Evolutionary conservation across 2,888 invertebrate genomes (phyloP), one percentile per base, ranked within the genome.

Genomic region (Gortyna flavago): DNA sequence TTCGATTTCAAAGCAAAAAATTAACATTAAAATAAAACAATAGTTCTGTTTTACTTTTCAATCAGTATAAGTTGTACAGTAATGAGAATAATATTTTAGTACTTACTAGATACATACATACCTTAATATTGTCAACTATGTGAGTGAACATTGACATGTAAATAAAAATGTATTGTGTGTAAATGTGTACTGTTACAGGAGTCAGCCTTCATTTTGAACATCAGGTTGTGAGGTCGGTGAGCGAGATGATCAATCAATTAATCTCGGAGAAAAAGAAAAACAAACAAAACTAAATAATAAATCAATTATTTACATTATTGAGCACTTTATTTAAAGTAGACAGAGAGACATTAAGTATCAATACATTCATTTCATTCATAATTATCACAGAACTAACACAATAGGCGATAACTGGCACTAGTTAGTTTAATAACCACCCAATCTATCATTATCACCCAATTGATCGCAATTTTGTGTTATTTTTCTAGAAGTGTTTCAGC

Each of bases 261-360:
- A 59, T 59, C 6, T 29, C 57, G 16, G 7, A 29, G 29, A 7
- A 59, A 59, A 59, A 59, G 16, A 29, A 29, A 29, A 16, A 16
- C 29, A 59, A 69, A 57, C 35, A n/a, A n/a, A n/a, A n/a, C n/a
- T n/a, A n/a, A 35, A 35, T 44, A 21, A 74, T 75, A 29, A 76
- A 61, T 61, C 48, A 61, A 54, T 25, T 25, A 75, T 59, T 59
- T 59, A 59, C 29, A 2, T 16, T 18, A 54, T 41, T 32, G 11
- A 54, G 29, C 65, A 64, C 44, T 64, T 64, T 2, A 64, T 32
- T 75, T 29, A 32, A 77, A 32, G 7, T 35, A n/a, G 21, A n/a
- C n/a, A 54, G 9, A 51, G 21, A 16, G n/a, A 35, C 41, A 64
- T 57, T 35, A 59, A 29, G 2, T 59, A 41, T 13, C 41, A 41